Conservation (phyloP, 2,113 vertebrate genomes). For the Nothoprocta perdicaria region DNA sequence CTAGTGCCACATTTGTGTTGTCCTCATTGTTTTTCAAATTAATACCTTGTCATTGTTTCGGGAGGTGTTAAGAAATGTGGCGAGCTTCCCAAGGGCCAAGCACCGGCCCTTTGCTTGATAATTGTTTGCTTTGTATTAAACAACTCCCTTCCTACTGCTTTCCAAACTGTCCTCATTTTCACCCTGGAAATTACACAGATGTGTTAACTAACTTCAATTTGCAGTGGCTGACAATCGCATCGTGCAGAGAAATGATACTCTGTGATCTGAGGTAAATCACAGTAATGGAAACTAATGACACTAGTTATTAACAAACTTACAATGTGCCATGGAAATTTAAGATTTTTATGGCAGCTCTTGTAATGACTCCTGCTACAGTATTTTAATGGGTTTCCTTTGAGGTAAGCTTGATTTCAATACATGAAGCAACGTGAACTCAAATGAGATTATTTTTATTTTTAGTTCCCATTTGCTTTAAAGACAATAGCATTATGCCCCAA, state of each 20-base stretch:
- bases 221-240: constrained; percentile 86
- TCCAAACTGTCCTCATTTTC: constrained; percentile 92
- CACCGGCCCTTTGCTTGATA: constrained; percentile 87
- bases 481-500: not conserved
- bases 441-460: not conserved
- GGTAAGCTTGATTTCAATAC: constrained; percentile 74
- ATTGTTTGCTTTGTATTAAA: constrained; percentile 91
- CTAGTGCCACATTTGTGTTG: constrained; percentile 84
- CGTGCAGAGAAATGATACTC: constrained; percentile 85
- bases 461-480: constrained; percentile 27
- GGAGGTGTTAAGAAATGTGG: constrained; percentile 85
- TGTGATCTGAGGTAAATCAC: constrained; percentile 86
- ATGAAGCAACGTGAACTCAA: constrained; percentile 53
- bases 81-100: constrained; percentile 82
- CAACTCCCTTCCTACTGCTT: constrained; percentile 80
- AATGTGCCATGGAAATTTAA: constrained; percentile 78
- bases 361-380: constrained; percentile 76
- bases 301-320: constrained; percentile 82
- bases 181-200: constrained; percentile 86
- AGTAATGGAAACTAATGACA: constrained; percentile 84
- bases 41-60: constrained; percentile 92
- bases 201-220: constrained; percentile 95
- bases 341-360: constrained; percentile 76
- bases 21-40: constrained; percentile 91
- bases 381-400: constrained; percentile 84